These are phyloP conservation scores for Cyanistes caeruleus DNA, from an alignment of 2,113 vertebrate species.

Conservation along the genomic window DNA sequence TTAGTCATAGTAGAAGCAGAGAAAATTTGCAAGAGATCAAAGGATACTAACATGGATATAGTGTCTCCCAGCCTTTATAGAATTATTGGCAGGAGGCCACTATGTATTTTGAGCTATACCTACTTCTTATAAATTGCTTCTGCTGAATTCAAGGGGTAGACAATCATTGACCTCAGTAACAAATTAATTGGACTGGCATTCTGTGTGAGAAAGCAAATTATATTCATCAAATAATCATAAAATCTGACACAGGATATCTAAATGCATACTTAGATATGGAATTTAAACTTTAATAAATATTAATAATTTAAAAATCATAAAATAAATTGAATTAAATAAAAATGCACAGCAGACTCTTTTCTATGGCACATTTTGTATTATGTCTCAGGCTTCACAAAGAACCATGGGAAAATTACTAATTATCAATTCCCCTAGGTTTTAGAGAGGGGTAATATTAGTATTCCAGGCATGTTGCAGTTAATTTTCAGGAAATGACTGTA, in stretches of 20 bases:
- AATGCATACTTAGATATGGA: background rate
- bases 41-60: background rate
- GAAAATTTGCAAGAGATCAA: background rate
- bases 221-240: background rate
- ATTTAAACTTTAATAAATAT: background rate
- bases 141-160: background rate
- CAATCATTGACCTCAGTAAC: background rate
- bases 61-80: background rate
- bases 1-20: background rate
- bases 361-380: background rate
- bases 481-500: background rate
- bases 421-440: background rate
- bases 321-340: background rate
- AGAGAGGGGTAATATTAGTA: background rate
- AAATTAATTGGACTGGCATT: background rate
- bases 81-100: background rate
- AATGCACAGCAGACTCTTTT: background rate
- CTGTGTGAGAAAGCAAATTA: background rate
- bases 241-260: background rate
- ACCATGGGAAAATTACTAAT: background rate
- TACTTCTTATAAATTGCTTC: background rate
- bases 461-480: background rate
- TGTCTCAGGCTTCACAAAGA: background rate
- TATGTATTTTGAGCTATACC: background rate
- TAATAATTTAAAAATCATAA: background rate